phyloP scores from a whole-genome alignment of 2,888 invertebrate species.

The Drosophila atroscutellata region DNA sequence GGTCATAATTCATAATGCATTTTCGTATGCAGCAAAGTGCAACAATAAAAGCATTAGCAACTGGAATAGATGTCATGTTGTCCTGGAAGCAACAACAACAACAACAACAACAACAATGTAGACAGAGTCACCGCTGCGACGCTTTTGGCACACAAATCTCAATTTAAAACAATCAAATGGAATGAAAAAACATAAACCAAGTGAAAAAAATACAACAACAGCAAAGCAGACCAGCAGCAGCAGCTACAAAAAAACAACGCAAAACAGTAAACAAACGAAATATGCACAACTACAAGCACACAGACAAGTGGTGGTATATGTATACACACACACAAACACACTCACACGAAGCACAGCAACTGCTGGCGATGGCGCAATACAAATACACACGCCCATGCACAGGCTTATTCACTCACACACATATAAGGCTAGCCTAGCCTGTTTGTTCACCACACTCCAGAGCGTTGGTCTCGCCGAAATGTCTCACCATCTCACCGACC shows the following conservation, averaged over 20 bases:
- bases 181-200: slow-evolving; percentile 61
- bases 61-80: slow-evolving; percentile 28
- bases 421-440: slow-evolving; percentile 25
- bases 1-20: slow-evolving; percentile 34
- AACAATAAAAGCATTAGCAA: slow-evolving; percentile 23
- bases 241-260: slow-evolving; percentile 50
- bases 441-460: slow-evolving; percentile 65
- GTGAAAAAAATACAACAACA: slow-evolving; percentile 22
- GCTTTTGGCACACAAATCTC: slow-evolving; percentile 74
- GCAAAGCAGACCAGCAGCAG: slow-evolving; percentile 10
- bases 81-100: slow-evolving; percentile 38
- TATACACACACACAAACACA: slow-evolving; percentile 12
- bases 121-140: slow-evolving; percentile 37
- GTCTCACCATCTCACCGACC: slow-evolving; percentile 39
- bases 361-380: slow-evolving; percentile 50
- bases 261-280: slow-evolving; percentile 75
- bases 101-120: slow-evolving; percentile 31
- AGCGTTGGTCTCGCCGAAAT: slow-evolving; percentile 55
- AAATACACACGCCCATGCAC: slow-evolving; percentile 20
- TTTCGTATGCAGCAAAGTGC: slow-evolving; percentile 34
- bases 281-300: slow-evolving; percentile 48
- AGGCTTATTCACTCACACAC: slow-evolving; percentile 28
- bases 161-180: slow-evolving; percentile 77
- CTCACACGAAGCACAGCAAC: slow-evolving; percentile 8
- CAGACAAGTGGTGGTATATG: slow-evolving; percentile 35